Base-by-base conservation (phyloP, 1,140 invertebrate genomes). In the Potamilus streckersoni region DNA sequence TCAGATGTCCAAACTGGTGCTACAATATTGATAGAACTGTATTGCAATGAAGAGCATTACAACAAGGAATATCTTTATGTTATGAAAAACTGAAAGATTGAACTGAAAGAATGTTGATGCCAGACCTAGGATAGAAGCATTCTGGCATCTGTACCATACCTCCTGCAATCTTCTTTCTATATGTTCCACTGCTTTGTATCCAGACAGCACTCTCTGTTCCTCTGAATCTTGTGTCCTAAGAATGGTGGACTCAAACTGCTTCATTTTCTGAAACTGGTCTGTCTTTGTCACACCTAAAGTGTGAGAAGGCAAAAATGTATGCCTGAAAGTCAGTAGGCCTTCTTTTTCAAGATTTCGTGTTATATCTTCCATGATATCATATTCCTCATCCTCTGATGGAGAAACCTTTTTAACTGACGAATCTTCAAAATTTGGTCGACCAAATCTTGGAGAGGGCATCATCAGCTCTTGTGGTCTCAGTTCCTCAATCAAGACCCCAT, bases 231-330 rank as follows among this genome's bases (percentile, higher is more conserved):
- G 74, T 72, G 85, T 88, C 49, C 82, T 77, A 20, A 89, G 70
- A n/a, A 88, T 72, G 60, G 68, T 73, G 69, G 62, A 69, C 71
- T 89, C 87, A 86, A 88, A 87, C 17, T 78, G 61, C 63, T 82
- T 86, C 64, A 87, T 74, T 68, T 83, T 83, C 14, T 74, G 72
- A 74, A 83, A 89, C 71, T 89, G 88, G 74, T 89, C 88, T 71
- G 75, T 80, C 68, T 86, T 88, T 38, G 88, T 89, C 2, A 87
- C 80, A 16, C 85, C 86, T 31, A 78, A 64, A 70, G 79, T 81
- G 69, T 87, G 82, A 63, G 80, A 84, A 31, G 85, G 80, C 23
- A 88, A 23, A 71, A 88, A 84, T n/a, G 75, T 76, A 63, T 86
- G 82, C 71, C 79, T 82, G 60, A 80, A 71, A 20, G 79, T 78